Conservation (phyloP, 2,113 vertebrate genomes). For the Ia io region DNA sequence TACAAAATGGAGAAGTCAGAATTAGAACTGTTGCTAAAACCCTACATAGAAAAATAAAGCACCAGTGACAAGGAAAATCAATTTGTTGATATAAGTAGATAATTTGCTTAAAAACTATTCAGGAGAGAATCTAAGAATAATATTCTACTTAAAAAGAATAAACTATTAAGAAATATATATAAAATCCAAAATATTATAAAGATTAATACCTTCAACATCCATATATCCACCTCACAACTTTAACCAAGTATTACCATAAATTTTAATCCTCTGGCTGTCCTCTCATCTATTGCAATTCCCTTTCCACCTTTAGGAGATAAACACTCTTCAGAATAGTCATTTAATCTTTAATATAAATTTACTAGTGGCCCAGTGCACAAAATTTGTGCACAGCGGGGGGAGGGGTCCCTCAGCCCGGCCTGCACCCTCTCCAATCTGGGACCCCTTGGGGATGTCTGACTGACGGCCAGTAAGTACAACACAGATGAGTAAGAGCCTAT, state of each 20-base stretch:
- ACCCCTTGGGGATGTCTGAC: too few relatives aligned
- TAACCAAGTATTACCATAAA: not conserved
- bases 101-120: not conserved
- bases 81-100: not conserved
- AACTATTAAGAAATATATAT: not conserved
- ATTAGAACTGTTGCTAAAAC: not conserved
- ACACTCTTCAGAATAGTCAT: not conserved
- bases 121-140: not conserved
- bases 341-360: not conserved
- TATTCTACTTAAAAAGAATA: not conserved
- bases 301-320: not conserved
- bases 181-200: not conserved
- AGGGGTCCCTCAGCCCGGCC: too few relatives aligned
- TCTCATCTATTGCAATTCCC: not conserved
- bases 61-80: not conserved
- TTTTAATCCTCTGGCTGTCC: not conserved
- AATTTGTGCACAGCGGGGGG: too few relatives aligned
- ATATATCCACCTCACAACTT: not conserved
- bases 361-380: not conserved
- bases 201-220: not conserved
- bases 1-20: not conserved
- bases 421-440: too few relatives aligned
- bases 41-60: not conserved
- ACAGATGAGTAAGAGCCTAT: too few relatives aligned
- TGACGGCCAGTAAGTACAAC: too few relatives aligned